Evolutionary conservation across 2,797 vertebrate genomes (phyloP), one percentile per base, ranked within the genome.

Genomic region (Ibycter americanus): DNA sequence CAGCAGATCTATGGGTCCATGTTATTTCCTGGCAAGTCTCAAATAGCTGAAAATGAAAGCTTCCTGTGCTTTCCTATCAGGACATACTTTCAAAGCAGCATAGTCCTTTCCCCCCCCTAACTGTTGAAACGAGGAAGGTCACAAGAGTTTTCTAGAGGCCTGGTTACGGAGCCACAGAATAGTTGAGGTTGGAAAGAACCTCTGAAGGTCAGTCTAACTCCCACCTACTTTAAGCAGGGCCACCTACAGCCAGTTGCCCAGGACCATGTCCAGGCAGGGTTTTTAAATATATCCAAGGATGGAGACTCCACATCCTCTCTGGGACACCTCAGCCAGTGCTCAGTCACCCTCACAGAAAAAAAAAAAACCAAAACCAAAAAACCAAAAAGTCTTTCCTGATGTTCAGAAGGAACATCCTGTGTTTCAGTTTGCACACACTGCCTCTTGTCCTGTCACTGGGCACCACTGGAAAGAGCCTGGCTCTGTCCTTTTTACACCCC

Each of bases 231-330:
- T 36, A 55, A 49, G 25, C 36, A 92, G 67, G 26, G 14, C 19
- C 23, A 49, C 27, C 20, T 68, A 72, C 8, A 90, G 55, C 38
- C 16, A 14, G 22, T 27, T 89, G 14, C 31, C 32, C 47, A 73
- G 6, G 25, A 63, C 20, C 1, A 1, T 3, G 2, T 42, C n/a
- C 23, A 85, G 11, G 12, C 5, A 7, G 23, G 3, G 2, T 0
- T 78, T 81, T 54, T 49, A 4, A 23, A 51, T 25, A 23, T 29
- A 56, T 36, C 12, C 12, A 80, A 38, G 51, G 8, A 47, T 29
- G 7, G 19, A 83, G 25, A 34, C 5, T 63, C 38, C 12, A 32
- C 49, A 71, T 4, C 9, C 6, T 31, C 17, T 78, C 27, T 18
- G 31, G 14, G 16, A 8, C 67, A 42, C 6, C 12, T 78, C 42